Percentiles rank a stretch among this genome's conserved stretches.
Conservation (phyloP, 2,888 invertebrate species). For the Nycteola revayana region DNA sequence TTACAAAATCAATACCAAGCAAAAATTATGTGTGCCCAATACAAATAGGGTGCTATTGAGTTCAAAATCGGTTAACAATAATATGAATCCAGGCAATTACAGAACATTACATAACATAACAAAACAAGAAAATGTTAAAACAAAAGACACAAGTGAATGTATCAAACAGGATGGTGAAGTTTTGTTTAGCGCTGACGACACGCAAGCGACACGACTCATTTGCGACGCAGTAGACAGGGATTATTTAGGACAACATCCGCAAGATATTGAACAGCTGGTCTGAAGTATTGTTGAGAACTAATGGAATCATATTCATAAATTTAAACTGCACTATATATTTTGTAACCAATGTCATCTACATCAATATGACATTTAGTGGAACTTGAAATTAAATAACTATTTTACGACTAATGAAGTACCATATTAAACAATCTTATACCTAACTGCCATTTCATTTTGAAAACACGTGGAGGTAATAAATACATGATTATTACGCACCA, state of each 20-base stretch:
- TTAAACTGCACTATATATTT: too few species aligned
- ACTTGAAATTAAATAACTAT: too few species aligned
- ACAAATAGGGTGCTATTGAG: conserved; percentile 17
- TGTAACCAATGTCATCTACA: too few species aligned
- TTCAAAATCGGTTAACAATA: conserved; percentile 19
- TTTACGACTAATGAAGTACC: too few species aligned
- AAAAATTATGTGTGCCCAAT: conserved; percentile 11
- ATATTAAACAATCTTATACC: too few species aligned
- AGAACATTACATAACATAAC: conserved; percentile 39
- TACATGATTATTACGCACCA: too few species aligned
- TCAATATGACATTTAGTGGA: too few species aligned
- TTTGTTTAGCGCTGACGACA: conserved; percentile 14
- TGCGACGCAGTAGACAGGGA: background rate
- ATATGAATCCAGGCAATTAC: conserved; percentile 33
- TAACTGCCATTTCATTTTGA: too few species aligned
- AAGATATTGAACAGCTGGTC: background rate
- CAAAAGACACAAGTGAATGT: conserved; percentile 37
- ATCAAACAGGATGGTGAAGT: conserved; percentile 37
- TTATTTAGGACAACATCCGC: background rate
- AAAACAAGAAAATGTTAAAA: conserved; percentile 37
- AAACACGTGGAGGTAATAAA: too few species aligned
- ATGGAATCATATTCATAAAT: too few species aligned
- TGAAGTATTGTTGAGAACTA: too few species aligned
- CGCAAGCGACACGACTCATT: conserved; percentile 25
- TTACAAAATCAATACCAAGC: conserved; percentile 17